Conservation (phyloP, 2,888 invertebrate genomes). For the Tachystola acroxantha region DNA sequence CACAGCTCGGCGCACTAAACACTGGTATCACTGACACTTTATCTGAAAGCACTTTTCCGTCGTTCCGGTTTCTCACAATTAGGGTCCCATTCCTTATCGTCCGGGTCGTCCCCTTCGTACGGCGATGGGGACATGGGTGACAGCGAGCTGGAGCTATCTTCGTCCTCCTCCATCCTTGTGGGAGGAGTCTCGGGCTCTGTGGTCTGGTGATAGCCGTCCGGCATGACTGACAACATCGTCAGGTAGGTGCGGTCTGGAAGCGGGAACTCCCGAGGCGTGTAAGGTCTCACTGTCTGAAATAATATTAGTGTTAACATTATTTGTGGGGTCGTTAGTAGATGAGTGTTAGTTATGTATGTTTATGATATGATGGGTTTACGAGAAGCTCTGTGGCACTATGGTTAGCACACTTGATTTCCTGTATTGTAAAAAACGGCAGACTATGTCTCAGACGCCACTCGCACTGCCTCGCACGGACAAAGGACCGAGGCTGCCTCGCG, state of each 20-base stretch:
- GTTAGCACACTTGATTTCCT: too few species aligned
- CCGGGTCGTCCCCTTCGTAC: constrained; percentile 88
- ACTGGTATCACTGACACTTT: constrained; percentile 16
- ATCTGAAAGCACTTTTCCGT: constrained; percentile 46
- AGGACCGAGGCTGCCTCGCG: too few species aligned
- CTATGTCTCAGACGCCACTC: too few species aligned
- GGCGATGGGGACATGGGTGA: constrained; percentile 45
- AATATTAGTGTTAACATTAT: constrained; percentile 18
- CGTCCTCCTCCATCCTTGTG: constrained; percentile 17
- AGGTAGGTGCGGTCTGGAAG: constrained; percentile 83
- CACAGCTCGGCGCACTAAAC: too few species aligned
- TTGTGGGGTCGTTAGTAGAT: neutral
- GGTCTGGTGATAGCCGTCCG: constrained; percentile 75
- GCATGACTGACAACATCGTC: constrained; percentile 84
- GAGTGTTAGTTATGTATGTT: neutral
- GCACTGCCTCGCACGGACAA: too few species aligned
- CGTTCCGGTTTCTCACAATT: constrained; percentile 47
- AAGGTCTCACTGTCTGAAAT: constrained; percentile 82
- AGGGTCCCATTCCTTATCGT: constrained; percentile 90
- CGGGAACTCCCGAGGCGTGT: constrained; percentile 86
- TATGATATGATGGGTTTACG: too few species aligned
- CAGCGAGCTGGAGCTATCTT: constrained; percentile 30
- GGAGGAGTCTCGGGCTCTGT: constrained; percentile 20
- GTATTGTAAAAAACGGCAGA: too few species aligned
- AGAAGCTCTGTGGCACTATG: too few species aligned